A percentile compares a stretch with the other conserved stretches of the same genome.
phyloP scores from a whole-genome alignment of 2,797 vertebrate genomes.

The Pseudochirops corinnae region DNA sequence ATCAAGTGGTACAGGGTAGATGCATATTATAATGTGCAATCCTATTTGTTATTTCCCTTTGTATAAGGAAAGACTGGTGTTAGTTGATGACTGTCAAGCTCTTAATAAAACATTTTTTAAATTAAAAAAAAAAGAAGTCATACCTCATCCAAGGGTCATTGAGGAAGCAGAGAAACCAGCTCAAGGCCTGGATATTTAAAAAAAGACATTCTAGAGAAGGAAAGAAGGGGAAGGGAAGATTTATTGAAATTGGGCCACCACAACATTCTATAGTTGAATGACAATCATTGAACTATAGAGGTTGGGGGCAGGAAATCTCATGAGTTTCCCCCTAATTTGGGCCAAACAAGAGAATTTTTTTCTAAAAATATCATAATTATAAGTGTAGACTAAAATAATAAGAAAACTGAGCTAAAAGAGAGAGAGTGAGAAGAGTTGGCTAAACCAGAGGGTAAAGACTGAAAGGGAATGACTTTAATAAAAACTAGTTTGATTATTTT shows the following conservation, averaged over 20 bases:
- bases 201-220: not conserved
- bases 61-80: too few relatives aligned
- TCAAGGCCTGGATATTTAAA: not conserved
- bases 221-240: not conserved
- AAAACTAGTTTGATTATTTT: not conserved
- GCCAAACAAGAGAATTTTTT: not conserved
- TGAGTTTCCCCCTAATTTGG: not conserved
- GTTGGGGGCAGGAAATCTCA: not conserved
- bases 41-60: not conserved
- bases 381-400: not conserved
- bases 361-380: not conserved
- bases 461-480: not conserved
- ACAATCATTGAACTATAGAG: not conserved
- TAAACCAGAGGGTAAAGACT: not conserved
- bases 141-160: not conserved
- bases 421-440: not conserved
- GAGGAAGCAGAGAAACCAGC: not conserved
- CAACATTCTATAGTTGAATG: not conserved
- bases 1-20: not conserved
- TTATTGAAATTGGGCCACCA: not conserved
- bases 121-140: not conserved
- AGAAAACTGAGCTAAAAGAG: not conserved
- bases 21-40: not conserved
- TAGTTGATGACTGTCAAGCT: not conserved
- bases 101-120: not conserved